Conservation (phyloP, 2,113 vertebrate genomes). For the Vulpes vulpes region DNA sequence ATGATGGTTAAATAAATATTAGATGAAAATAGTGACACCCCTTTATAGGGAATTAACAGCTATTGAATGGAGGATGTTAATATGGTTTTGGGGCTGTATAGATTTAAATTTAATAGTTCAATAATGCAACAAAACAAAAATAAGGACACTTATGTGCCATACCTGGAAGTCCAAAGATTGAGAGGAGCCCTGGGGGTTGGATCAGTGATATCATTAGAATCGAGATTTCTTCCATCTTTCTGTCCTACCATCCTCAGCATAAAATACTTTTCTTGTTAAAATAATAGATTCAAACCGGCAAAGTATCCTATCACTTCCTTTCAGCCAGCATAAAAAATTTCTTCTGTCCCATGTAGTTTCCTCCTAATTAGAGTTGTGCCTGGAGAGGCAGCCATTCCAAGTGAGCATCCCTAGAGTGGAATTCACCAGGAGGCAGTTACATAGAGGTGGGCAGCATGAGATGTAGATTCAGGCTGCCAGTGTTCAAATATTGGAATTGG, state of each 20-base stretch:
- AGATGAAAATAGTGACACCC: background rate
- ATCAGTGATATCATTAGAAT: background rate
- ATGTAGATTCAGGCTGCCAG: background rate
- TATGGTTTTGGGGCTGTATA: background rate
- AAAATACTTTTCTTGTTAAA: background rate
- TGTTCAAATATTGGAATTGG: background rate
- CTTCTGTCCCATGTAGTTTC: background rate
- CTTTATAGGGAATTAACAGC: background rate
- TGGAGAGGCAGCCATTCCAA: background rate
- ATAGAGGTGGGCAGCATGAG: background rate
- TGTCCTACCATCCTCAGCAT: background rate
- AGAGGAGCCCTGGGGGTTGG: background rate
- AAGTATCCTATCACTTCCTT: background rate
- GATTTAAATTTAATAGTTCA: slow-evolving; percentile 7
- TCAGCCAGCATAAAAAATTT: background rate
- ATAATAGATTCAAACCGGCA: background rate
- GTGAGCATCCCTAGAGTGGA: background rate
- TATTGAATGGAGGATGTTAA: background rate
- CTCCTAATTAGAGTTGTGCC: background rate
- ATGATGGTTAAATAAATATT: background rate
- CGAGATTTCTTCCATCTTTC: background rate
- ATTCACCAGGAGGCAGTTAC: background rate
- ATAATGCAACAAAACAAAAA: background rate
- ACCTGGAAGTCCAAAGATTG: background rate
- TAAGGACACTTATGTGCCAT: background rate